A percentile compares a stretch with the other conserved stretches of the same genome.
These are phyloP conservation scores for Harpalus rufipes DNA, from an alignment of 2,888 invertebrate genomes.

Conservation along the genomic window DNA sequence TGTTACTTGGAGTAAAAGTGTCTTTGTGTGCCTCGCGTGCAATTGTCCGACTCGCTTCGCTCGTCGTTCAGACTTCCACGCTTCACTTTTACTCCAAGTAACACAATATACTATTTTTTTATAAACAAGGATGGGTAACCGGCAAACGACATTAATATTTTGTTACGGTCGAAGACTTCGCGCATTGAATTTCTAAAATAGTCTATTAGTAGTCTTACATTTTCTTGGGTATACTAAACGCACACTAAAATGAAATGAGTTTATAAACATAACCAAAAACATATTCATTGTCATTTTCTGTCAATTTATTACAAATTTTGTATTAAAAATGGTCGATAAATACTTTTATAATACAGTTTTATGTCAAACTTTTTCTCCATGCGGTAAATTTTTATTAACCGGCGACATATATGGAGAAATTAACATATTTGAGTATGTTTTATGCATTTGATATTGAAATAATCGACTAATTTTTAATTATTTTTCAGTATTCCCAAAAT, in stretches of 20 bases:
- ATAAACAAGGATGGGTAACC: no score
- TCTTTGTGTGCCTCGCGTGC: no score
- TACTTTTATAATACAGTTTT: slow-evolving; percentile 89
- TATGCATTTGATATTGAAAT: background rate
- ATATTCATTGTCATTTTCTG: background rate
- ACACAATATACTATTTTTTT: no score
- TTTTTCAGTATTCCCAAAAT: slow-evolving; percentile 80
- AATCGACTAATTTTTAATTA: slow-evolving; percentile 32
- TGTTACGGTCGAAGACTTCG: no score
- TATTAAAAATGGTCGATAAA: slow-evolving; percentile 77
- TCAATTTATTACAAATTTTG: background rate
- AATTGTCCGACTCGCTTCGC: no score
- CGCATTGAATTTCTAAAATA: no score
- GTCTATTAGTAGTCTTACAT: no score
- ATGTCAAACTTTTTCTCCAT: slow-evolving; percentile 90
- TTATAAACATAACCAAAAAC: background rate
- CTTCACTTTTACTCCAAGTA: no score
- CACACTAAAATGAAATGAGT: background rate
- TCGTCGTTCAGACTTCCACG: no score
- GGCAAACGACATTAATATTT: no score
- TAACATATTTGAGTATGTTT: slow-evolving; percentile 88
- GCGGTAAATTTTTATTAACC: slow-evolving; percentile 89
- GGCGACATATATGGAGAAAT: slow-evolving; percentile 92
- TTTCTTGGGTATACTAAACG: no score
- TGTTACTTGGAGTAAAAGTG: no score